A percentile compares a stretch with the other conserved stretches of the same genome.
Conservation (phyloP, 2,113 vertebrate genomes). For the Salvelinus sp. region DNA sequence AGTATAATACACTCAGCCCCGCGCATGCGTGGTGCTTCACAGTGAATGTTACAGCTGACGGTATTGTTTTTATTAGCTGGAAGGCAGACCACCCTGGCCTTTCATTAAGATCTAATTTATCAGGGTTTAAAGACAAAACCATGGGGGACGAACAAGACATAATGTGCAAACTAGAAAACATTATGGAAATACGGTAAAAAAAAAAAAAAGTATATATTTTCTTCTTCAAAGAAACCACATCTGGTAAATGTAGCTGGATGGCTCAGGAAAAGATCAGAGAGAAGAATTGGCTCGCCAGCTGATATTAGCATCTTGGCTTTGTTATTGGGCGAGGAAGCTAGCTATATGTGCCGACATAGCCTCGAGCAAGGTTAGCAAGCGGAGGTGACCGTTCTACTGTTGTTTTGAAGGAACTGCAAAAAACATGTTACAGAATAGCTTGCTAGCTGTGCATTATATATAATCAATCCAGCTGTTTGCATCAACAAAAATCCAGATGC, state of each 20-base stretch:
- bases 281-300: neutral
- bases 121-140: slow-evolving; percentile 43
- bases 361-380: neutral
- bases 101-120: neutral
- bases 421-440: neutral
- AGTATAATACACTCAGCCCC: slow-evolving; percentile 20
- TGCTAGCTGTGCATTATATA: neutral
- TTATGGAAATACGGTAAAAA: slow-evolving; percentile 90
- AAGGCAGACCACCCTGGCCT: slow-evolving; percentile 43
- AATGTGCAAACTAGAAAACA: slow-evolving; percentile 96
- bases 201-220: too few relatives aligned
- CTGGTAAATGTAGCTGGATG: slow-evolving; percentile 10
- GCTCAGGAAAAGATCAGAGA: slow-evolving; percentile 21
- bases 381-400: neutral
- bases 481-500: slow-evolving; percentile 53
- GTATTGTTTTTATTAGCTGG: slow-evolving; percentile 64
- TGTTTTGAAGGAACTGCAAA: neutral
- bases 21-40: slow-evolving; percentile 47
- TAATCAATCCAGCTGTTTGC: slow-evolving; percentile 46
- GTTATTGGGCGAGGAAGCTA: slow-evolving; percentile 57
- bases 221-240: neutral
- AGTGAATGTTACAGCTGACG: slow-evolving; percentile 23
- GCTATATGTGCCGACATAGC: slow-evolving; percentile 2
- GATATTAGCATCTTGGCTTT: slow-evolving; percentile 37
- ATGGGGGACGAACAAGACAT: slow-evolving; percentile 97